Evolutionary conservation across 2,888 invertebrate genomes (phyloP).

Genomic region (Caenorhabditis becei): DNA sequence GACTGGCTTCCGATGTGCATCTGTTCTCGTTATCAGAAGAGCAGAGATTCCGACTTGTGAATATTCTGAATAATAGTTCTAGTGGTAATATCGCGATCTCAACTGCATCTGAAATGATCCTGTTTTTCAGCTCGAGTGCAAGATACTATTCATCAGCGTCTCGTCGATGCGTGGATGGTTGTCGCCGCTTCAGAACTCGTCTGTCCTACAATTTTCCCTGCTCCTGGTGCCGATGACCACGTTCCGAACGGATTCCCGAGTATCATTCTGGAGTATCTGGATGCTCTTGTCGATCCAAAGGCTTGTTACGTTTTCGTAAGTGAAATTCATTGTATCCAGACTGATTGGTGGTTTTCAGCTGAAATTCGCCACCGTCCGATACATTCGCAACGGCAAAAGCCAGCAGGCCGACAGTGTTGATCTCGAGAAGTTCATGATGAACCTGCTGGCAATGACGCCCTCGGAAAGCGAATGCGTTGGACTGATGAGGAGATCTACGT

Average conservation of each 20-base stretch:
- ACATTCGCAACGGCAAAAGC: conserved; percentile 4
- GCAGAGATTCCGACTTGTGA: conserved; percentile 49
- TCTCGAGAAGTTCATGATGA: conserved; percentile 43
- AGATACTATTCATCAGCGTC: conserved; percentile 43
- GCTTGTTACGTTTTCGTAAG: conserved; percentile 44
- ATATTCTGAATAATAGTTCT: conserved; percentile 40
- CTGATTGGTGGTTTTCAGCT: conserved; percentile 27
- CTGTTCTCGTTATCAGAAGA: conserved; percentile 37
- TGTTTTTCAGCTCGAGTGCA: conserved; percentile 42
- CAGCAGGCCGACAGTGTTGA: not conserved
- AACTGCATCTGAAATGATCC: not conserved
- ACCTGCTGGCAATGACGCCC: not conserved
- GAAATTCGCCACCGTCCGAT: conserved; percentile 33
- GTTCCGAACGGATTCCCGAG: conserved; percentile 41
- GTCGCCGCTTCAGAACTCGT: conserved; percentile 17
- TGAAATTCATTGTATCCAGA: not conserved
- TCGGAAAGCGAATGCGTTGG: conserved; percentile 39
- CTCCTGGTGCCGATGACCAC: not conserved
- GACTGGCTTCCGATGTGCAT: conserved; percentile 45
- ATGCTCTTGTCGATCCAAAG: conserved; percentile 32
- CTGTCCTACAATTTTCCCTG: conserved; percentile 14
- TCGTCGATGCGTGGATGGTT: conserved; percentile 55
- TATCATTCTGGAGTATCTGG: conserved; percentile 46
- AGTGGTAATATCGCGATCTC: conserved; percentile 24
- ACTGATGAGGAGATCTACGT: conserved; percentile 45